Evolutionary conservation across 2,888 invertebrate genomes (phyloP).

Genomic region (Hoplodrina ambigua): DNA sequence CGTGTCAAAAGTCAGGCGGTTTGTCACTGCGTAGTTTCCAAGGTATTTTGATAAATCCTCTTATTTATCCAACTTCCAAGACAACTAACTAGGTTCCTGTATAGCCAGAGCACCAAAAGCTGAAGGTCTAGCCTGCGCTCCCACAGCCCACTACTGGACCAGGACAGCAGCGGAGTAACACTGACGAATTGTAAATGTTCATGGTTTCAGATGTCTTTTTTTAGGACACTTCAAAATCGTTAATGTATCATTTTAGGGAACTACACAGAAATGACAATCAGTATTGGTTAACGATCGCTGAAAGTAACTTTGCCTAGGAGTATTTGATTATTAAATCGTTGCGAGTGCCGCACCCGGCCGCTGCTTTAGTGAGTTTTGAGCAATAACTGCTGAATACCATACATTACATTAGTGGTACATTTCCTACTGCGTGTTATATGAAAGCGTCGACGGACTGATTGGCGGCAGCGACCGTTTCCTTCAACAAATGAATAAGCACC

Average conservation of each 20-base stretch:
- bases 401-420: slow-evolving; percentile 42
- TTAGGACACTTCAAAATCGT: not conserved
- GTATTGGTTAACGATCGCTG: not conserved
- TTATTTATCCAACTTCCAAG: not conserved
- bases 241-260: not conserved
- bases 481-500: slow-evolving; percentile 59
- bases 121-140: not conserved
- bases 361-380: slow-evolving; percentile 21
- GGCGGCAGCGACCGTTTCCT: slow-evolving; percentile 44
- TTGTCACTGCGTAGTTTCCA: slow-evolving; percentile 15
- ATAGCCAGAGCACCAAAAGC: not conserved
- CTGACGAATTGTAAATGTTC: not conserved
- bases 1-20: slow-evolving; percentile 24
- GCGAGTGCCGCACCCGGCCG: not conserved
- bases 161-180: not conserved
- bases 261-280: not conserved
- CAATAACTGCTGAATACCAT: slow-evolving; percentile 34
- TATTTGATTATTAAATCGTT: not conserved
- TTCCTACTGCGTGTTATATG: slow-evolving; percentile 46
- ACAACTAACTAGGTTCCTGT: not conserved
- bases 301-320: not conserved
- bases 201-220: not conserved
- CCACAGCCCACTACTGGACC: not conserved
- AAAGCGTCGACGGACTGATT: slow-evolving; percentile 50
- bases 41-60: slow-evolving; percentile 15